Base-by-base conservation (phyloP, 2,113 vertebrate species). In the Hyaena hyaena region DNA sequence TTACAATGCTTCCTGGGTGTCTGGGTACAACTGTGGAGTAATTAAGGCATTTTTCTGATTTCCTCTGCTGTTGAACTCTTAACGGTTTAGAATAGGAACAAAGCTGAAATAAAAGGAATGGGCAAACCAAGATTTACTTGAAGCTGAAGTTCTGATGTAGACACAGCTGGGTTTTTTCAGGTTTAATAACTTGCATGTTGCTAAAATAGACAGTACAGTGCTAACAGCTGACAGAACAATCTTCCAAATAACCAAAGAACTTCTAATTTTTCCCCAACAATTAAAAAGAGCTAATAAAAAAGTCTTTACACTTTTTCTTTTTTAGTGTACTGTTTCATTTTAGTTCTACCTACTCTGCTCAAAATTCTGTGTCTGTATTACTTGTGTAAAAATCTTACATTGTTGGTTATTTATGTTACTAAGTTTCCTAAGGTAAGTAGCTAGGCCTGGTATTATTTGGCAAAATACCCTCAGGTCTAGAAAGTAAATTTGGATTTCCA, bases 401-500 rank as follows among this genome's bases (percentile, higher is more conserved):
- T 86, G 15, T 84, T 71, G 23, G 55, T 82, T 82, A 77, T 53
- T 82, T 77, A 80, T 63, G 26, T 53, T 61, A 88, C 12, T 63
- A 94, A 76, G 10, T 79, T 88, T 90, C 21, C 65, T n/a, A 55
- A 33, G 24, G 26, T 80, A 84, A 90, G 69, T 35, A 94, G n/a
- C 1, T 43, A 1, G 26, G 28, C 19, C 63, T 84, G 45, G 1
- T 45, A 82, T 82, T 91, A 26, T 73, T 66, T 58, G 50, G 73
- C 6, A 86, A 95, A 88, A 93, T 85, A 96, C 31, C 77, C 43
- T 82, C 33, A 95, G 12, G 53, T 73, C 7, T 63, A 88, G 84
- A 92, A 94, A 87, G 79, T 24, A 83, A 65, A 61, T 81, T 26
- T 92, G 6, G 85, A 71, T 88, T 89, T 96, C 68, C 28, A 73